phyloP scores from a whole-genome alignment of 2,888 invertebrate genomes.

The Sphinx pinastri region DNA sequence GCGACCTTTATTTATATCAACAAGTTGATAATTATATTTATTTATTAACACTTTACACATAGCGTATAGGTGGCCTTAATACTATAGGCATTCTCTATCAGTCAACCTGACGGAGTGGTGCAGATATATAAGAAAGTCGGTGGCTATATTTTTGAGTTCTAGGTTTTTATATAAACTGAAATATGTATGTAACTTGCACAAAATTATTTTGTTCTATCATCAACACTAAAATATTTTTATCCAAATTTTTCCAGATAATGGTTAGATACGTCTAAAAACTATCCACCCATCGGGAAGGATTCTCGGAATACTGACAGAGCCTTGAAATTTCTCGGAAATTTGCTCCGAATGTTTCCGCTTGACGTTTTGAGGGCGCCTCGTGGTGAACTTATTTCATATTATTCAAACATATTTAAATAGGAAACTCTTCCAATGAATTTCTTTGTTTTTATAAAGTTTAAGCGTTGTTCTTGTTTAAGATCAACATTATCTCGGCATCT shows the following conservation, averaged over 20 bases:
- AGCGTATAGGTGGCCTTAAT: too few relatives aligned
- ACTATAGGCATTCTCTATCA: too few relatives aligned
- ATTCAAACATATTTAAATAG: slow-evolving; percentile 44
- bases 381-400: slow-evolving; percentile 27
- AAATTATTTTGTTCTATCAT: too few relatives aligned
- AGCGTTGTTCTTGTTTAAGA: not conserved
- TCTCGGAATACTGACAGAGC: slow-evolving; percentile 10
- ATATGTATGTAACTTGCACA: not conserved
- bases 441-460: not conserved
- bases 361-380: slow-evolving; percentile 23
- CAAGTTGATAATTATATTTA: slow-evolving; percentile 7
- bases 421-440: not conserved
- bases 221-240: too few relatives aligned
- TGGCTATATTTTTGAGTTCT: too few relatives aligned
- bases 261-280: not conserved
- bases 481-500: not conserved
- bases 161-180: not conserved
- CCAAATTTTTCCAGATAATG: not conserved
- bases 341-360: slow-evolving; percentile 31
- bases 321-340: slow-evolving; percentile 30
- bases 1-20: not conserved
- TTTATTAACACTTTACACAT: too few relatives aligned
- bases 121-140: too few relatives aligned
- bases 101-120: too few relatives aligned
- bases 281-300: not conserved